A percentile compares a stretch with the other conserved stretches of the same genome.
These are phyloP conservation scores for Drosophila prolongata DNA, from an alignment of 2,888 invertebrate genomes.

Conservation along the genomic window DNA sequence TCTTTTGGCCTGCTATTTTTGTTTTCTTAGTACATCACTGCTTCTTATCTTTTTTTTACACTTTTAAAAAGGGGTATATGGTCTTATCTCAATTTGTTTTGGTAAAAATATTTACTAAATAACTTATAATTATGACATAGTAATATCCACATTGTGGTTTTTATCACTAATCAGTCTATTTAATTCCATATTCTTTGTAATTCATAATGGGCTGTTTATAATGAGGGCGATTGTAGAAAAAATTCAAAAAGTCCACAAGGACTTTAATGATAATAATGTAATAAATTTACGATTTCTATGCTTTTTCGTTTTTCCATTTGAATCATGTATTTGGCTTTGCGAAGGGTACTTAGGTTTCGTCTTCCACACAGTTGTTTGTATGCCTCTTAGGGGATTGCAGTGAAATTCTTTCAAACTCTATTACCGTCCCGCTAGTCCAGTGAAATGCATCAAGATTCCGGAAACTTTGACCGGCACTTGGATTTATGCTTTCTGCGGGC, in stretches of 20 bases:
- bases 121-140: too few species aligned
- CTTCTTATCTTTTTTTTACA: neutral
- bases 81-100: neutral
- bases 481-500: conserved; percentile 53
- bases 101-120: too few species aligned
- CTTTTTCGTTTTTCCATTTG: neutral
- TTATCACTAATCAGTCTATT: too few species aligned
- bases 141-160: too few species aligned
- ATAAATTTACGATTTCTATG: too few species aligned
- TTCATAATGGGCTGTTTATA: too few species aligned
- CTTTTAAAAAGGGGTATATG: neutral
- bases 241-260: too few species aligned
- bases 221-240: too few species aligned
- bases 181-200: too few species aligned
- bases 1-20: conserved; percentile 23
- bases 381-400: conserved; percentile 19
- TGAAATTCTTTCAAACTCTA: conserved; percentile 65
- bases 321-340: conserved; percentile 14
- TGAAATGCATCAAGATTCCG: conserved; percentile 71
- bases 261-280: too few species aligned
- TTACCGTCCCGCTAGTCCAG: conserved; percentile 53
- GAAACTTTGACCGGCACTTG: conserved; percentile 56
- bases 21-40: neutral
- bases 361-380: conserved; percentile 16
- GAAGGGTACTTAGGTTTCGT: conserved; percentile 13